Evolutionary conservation across 1,140 invertebrate genomes (phyloP), one percentile per base, ranked within the genome.

Genomic region (Chrysopa pallens): DNA sequence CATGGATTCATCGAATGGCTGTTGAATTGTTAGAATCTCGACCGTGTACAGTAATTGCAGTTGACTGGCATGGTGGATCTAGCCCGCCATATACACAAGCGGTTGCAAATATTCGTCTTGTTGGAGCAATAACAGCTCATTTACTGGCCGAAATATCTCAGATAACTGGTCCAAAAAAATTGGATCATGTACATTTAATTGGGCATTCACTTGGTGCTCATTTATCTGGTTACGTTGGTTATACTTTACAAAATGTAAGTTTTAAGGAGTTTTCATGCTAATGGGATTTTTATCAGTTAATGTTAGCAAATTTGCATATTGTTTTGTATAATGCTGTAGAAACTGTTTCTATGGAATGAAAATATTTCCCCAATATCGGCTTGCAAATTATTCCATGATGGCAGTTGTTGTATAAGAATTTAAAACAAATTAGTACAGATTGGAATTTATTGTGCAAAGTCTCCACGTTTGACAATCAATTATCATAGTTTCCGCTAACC

Each of bases 181-280:
- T 76, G 45, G 61, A 71, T 39, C 73, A 73, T 45, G 72, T 82
- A 33, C 90, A 95, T 56, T 72, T 84, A 37, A 87, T 94, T 48
- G 92, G 89, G 0, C 90, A 95, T 62, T 91, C 86, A 29, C 64
- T 95, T 4, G 90, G 89, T 1, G 75, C 80, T 8, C 90, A 95
- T 63, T 64, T 89, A 6, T 78, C 74, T 39, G 87, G 87, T 6
- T 90, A 91, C 56, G 70, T 80, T 9, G 89, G 88, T 1, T 74
- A 77, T 48, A 70, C 73, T 15, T 57, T 91, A 35, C 70, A 74
- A 60, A 70, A 64, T 46, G 69, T 73, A 52, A 55, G 46, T 48
- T n/a, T n/a, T n/a, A n/a, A n/a, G n/a, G n/a, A n/a, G n/a, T n/a
- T n/a, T n/a, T n/a, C n/a, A n/a, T n/a, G n/a, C n/a, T n/a, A n/a